A percentile compares a stretch with the other conserved stretches of the same genome.
Conservation (phyloP, 2,888 invertebrate genomes). For the Drosophila melanocephala region DNA sequence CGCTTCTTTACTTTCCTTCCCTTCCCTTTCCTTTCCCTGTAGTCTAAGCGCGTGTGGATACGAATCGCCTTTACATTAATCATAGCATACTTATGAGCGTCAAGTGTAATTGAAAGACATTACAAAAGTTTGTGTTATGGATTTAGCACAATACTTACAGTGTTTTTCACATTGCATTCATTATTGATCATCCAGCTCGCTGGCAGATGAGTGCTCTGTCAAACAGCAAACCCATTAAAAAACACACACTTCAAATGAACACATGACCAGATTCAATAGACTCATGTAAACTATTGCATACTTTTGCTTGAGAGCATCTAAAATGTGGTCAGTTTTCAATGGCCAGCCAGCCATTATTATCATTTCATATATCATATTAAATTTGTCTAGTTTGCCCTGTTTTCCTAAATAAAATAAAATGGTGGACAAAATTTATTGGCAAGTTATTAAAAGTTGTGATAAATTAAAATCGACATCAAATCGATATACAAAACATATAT, state of each 20-base stretch:
- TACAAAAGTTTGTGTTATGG: conserved; percentile 72
- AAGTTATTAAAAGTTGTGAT: neutral
- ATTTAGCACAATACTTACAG: conserved; percentile 56
- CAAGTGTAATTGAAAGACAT: conserved; percentile 79
- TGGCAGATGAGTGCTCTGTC: neutral
- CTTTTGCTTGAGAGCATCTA: conserved; percentile 5
- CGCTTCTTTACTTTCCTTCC: conserved; percentile 19
- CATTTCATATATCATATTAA: neutral
- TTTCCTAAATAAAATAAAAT: neutral
- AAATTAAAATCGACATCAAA: neutral
- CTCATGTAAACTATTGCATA: conserved; percentile 15
- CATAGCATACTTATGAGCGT: conserved; percentile 80
- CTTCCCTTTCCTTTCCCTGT: neutral
- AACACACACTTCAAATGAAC: conserved; percentile 15
- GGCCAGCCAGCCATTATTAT: conserved; percentile 3
- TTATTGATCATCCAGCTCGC: conserved; percentile 33
- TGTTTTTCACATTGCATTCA: conserved; percentile 18
- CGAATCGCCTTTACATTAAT: conserved; percentile 71
- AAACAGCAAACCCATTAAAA: conserved; percentile 11
- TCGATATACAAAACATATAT: neutral
- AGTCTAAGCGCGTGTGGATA: conserved; percentile 17
- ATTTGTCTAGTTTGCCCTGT: neutral
- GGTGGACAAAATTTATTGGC: neutral
- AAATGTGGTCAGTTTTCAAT: conserved; percentile 7
- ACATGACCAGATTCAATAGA: conserved; percentile 15